Conservation (phyloP, 2,797 vertebrate genomes). For the Acanthopagrus latus region DNA sequence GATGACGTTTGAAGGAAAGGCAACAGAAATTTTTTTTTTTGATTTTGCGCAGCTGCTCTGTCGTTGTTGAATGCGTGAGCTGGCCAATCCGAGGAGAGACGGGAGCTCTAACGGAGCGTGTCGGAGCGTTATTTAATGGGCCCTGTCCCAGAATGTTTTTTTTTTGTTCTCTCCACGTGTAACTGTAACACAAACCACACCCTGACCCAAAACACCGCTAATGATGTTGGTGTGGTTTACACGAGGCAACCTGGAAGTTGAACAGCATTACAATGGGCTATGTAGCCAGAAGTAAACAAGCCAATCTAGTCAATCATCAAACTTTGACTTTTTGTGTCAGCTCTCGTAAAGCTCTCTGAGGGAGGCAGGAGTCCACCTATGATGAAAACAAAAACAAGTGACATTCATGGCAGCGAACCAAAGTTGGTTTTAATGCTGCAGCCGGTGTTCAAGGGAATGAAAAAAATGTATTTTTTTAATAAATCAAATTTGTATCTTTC, state of each 20-base stretch:
- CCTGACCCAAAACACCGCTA: not conserved
- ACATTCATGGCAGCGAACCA: conserved; percentile 5
- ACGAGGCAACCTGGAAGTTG: not conserved
- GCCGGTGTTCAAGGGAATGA: conserved; percentile 7
- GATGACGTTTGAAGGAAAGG: too few relatives aligned
- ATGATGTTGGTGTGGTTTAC: not conserved
- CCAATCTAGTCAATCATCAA: conserved; percentile 10
- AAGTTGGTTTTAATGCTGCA: not conserved
- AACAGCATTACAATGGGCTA: not conserved
- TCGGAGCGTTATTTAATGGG: too few relatives aligned
- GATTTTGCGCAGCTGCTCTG: too few relatives aligned
- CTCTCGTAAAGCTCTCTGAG: conserved; percentile 8
- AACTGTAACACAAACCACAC: not conserved
- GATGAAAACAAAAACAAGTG: conserved; percentile 41
- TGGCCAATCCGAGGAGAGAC: too few relatives aligned
- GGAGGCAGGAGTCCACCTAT: not conserved
- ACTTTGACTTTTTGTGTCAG: conserved; percentile 6
- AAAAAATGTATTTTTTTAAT: not conserved
- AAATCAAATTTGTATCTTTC: conserved; percentile 2
- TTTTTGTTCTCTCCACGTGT: not conserved
- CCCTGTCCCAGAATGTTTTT: not conserved
- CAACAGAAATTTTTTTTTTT: too few relatives aligned
- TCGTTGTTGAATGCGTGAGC: too few relatives aligned
- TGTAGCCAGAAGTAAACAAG: not conserved
- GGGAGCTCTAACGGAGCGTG: too few relatives aligned